These are phyloP conservation scores for Oncopodura yosiiana DNA, from an alignment of 1,140 invertebrate genomes.

Conservation along the genomic window DNA sequence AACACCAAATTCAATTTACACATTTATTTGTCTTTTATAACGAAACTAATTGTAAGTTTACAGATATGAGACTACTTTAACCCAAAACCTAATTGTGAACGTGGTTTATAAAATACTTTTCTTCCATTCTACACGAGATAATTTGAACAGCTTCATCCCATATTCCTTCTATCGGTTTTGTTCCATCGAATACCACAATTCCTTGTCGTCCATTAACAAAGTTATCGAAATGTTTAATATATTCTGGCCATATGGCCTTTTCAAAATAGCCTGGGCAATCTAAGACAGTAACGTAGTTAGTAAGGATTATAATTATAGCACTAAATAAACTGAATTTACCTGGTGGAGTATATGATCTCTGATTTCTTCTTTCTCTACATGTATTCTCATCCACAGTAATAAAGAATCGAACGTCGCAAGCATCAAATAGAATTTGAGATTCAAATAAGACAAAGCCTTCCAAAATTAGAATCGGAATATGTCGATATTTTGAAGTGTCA, in stretches of 20 bases:
- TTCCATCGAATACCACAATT: constrained; percentile 20
- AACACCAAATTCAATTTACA: no score
- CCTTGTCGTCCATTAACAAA: constrained; percentile 16
- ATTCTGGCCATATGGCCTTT: constrained; percentile 30
- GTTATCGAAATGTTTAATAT: constrained; percentile 16
- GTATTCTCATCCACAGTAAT: constrained; percentile 20
- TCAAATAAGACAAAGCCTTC: constrained; percentile 29
- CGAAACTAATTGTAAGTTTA: no score
- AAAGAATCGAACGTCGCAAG: constrained; percentile 30
- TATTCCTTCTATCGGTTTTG: constrained; percentile 6
- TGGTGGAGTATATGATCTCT: constrained; percentile 21
- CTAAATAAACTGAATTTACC: no score
- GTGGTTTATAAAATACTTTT: constrained; percentile 21
- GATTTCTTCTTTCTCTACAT: constrained; percentile 15
- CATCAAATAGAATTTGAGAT: constrained; percentile 15
- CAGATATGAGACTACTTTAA: no score
- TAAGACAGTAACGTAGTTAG: no score
- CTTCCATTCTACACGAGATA: constrained; percentile 24
- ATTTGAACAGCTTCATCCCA: constrained; percentile 28
- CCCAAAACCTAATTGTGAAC: no score
- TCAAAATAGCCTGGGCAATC: constrained; percentile 32
- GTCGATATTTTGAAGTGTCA: constrained; percentile 26
- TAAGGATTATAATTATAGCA: no score
- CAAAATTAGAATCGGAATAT: constrained; percentile 28
- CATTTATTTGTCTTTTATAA: no score